Conservation (phyloP, 2,888 invertebrate genomes). For the Muscina levida region DNA sequence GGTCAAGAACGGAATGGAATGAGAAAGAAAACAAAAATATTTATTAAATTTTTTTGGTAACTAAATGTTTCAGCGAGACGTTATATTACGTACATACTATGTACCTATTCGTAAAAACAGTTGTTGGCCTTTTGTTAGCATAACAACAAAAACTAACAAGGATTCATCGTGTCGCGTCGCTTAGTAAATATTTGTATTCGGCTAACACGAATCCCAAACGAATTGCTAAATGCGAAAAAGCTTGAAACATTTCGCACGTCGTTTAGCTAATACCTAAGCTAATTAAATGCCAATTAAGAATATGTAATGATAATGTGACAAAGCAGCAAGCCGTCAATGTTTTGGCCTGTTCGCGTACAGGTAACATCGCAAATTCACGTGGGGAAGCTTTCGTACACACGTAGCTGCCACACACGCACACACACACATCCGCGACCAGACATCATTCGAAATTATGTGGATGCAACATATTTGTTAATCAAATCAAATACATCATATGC, state of each 20-base stretch:
- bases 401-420: neutral
- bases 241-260: slow-evolving; percentile 39
- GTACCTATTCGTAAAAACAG: neutral
- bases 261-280: slow-evolving; percentile 48
- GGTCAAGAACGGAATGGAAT: no score
- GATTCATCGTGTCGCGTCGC: no score
- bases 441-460: neutral
- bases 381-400: slow-evolving; percentile 44
- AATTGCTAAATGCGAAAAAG: slow-evolving; percentile 17
- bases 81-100: neutral
- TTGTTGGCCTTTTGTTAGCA: no score
- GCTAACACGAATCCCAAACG: neutral
- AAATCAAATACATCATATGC: slow-evolving; percentile 37
- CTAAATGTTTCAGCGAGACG: neutral
- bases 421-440: slow-evolving; percentile 1
- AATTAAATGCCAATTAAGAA: slow-evolving; percentile 57
- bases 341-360: neutral
- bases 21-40: no score
- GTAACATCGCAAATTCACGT: neutral
- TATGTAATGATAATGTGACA: slow-evolving; percentile 2
- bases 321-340: slow-evolving; percentile 1
- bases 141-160: no score
- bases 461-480: slow-evolving; percentile 28
- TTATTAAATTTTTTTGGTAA: no score
- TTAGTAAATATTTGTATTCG: no score